Base-by-base conservation (phyloP, 2,888 invertebrate species). In the Eristalinus sepulchralis region DNA sequence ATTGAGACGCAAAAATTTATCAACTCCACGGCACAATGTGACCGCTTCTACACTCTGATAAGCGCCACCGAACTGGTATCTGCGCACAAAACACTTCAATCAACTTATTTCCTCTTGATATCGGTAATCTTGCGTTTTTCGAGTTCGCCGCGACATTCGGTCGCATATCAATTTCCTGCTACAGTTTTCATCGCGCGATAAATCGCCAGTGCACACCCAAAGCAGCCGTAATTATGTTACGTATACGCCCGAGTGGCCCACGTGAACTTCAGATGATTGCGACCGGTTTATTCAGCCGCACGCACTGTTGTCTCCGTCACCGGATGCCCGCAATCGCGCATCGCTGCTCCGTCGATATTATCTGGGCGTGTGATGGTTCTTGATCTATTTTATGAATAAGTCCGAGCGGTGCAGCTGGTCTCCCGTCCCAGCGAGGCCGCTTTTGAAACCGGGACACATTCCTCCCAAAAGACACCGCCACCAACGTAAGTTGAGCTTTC, bases 211-310 rank as follows among this genome's bases (percentile, higher is more conserved):
- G 62, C 39, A 33, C 17, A 13, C 11, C 33, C 13, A 17, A 34
- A 68, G 34, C 39, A 72, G 73, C 24, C 70, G 76, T 34, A 75
- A 75, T 75, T 75, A 33, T 34, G 71, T 66, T 85, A 82, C 82
- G 85, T 78, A 82, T 82, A 82, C 85, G 85, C 77, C 85, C 82
- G 73, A 82, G 82, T 85, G 85, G 77, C 85, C 85, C 85, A 85
- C 77, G 82, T 85, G 64, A 85, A 82, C 82, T 82, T 77, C 77
- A 62, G 8, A 47, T 81, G 77, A 81, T 84, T 76, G 75, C 76
- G 22, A 67, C 33, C 10, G 22, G 55, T 13, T 33, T 79, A 57
- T 34, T 55, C 24, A 27, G 3, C 22, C 33, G 1, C 34, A 13
- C 27, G 13, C 20, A 6, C 22, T 5, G 5, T 36, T 39, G 47